A percentile compares a stretch with the other conserved stretches of the same genome.
Evolutionary conservation across 2,797 vertebrate species (phyloP).

Genomic region (Ambastaia sidthimunki): DNA sequence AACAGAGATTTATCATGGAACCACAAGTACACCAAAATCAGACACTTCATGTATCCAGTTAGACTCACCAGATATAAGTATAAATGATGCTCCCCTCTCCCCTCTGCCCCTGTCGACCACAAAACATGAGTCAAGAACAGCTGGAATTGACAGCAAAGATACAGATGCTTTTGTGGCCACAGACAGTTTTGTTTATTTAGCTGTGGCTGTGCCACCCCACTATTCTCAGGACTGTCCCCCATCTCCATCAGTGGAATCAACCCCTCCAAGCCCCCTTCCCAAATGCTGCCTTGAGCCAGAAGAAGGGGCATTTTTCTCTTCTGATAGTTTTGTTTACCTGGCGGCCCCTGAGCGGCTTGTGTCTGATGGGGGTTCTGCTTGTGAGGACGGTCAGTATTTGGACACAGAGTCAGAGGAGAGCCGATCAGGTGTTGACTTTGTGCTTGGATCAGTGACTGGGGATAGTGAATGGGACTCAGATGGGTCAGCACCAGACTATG

Average conservation of each 20-base stretch:
- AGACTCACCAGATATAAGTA: conserved; percentile 13
- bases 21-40: conserved; percentile 67
- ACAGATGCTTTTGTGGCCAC: conserved; percentile 75
- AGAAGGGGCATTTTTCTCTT: conserved; percentile 73
- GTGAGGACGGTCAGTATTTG: conserved; percentile 75
- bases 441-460: conserved; percentile 77
- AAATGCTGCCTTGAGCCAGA: conserved; percentile 70
- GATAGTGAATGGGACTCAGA: conserved; percentile 85
- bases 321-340: conserved; percentile 84
- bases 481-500: conserved; percentile 69
- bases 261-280: conserved; percentile 75
- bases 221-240: conserved; percentile 71
- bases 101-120: conserved; percentile 58
- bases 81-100: conserved; percentile 57
- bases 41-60: conserved; percentile 44
- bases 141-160: conserved; percentile 67
- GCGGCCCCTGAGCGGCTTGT: conserved; percentile 79
- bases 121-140: conserved; percentile 58
- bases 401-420: conserved; percentile 80
- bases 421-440: conserved; percentile 79
- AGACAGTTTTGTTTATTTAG: conserved; percentile 84
- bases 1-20: conserved; percentile 52
- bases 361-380: conserved; percentile 70
- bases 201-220: conserved; percentile 75
- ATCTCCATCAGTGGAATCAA: conserved; percentile 72